A percentile compares a stretch with the other conserved stretches of the same genome.
Conservation (phyloP, 2,888 invertebrate genomes). For the Alitta virens region DNA sequence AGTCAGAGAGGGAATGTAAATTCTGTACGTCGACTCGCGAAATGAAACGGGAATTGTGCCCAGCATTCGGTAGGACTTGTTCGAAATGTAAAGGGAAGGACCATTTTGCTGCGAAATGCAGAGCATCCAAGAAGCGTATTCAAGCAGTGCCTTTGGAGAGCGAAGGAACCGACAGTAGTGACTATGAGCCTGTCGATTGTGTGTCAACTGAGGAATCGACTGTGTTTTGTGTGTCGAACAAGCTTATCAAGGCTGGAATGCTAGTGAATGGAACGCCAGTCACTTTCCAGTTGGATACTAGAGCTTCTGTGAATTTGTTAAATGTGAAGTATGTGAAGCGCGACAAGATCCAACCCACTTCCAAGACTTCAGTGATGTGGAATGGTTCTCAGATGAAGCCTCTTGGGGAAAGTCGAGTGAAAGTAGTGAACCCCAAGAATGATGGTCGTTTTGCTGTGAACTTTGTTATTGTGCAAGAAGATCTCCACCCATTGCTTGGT, state of each 20-base stretch:
- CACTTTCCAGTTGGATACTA: conserved; percentile 21
- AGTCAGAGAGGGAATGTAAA: conserved; percentile 11
- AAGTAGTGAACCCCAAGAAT: conserved; percentile 10
- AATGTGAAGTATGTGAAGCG: conserved; percentile 2
- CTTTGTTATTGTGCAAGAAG: conserved; percentile 15
- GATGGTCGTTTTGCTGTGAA: conserved; percentile 16
- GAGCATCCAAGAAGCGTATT: too few species aligned
- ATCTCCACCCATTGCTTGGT: conserved; percentile 15
- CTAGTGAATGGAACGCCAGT: conserved; percentile 3
- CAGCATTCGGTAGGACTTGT: conserved; percentile 10
- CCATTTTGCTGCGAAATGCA: too few species aligned
- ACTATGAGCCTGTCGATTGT: too few species aligned
- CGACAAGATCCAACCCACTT: background rate
- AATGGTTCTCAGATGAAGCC: background rate
- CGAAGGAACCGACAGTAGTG: too few species aligned
- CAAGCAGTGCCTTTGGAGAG: too few species aligned
- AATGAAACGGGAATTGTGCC: conserved; percentile 15
- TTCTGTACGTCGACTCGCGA: conserved; percentile 1
- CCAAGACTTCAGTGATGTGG: conserved; percentile 7
- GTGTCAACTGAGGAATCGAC: too few species aligned
- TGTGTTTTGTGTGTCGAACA: too few species aligned
- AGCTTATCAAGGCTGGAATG: too few species aligned
- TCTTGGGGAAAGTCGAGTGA: background rate
- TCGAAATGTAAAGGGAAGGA: too few species aligned
- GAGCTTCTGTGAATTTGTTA: conserved; percentile 17